Evolutionary conservation across 2,888 invertebrate species (phyloP).

Genomic region (Acronicta alni): DNA sequence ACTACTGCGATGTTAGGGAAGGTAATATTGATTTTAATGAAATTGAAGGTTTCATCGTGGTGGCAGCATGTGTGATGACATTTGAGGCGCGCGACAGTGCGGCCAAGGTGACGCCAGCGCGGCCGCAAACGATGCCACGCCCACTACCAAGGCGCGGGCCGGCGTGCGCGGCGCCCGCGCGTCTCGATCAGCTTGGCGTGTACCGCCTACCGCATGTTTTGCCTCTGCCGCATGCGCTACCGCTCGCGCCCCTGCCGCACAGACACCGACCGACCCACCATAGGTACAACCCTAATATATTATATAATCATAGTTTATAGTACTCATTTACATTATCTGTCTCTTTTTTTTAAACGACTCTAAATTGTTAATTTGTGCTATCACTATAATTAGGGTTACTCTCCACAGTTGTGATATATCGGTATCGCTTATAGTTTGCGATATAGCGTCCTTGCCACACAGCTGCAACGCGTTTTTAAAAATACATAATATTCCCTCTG

Average conservation of each 20-base stretch:
- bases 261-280: conserved; percentile 77
- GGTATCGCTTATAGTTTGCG: no score
- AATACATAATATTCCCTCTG: no score
- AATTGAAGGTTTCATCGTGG: conserved; percentile 95
- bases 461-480: no score
- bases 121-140: conserved; percentile 86
- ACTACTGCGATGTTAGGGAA: no score
- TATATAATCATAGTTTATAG: background rate
- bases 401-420: no score
- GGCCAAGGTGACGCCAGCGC: conserved; percentile 95
- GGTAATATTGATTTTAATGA: no score
- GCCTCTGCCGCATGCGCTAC: conserved; percentile 81
- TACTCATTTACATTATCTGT: no score
- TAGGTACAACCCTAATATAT: conserved; percentile 74
- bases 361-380: no score
- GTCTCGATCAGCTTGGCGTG: conserved; percentile 92
- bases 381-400: no score
- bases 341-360: no score
- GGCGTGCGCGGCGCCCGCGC: conserved; percentile 83
- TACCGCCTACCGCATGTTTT: conserved; percentile 90
- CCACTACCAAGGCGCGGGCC: conserved; percentile 85
- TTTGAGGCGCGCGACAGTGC: conserved; percentile 98
- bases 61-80: conserved; percentile 99
- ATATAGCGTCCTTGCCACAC: no score
- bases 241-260: conserved; percentile 72